These are phyloP conservation scores for Idaea aversata DNA, from an alignment of 2,888 invertebrate genomes.

Conservation along the genomic window DNA sequence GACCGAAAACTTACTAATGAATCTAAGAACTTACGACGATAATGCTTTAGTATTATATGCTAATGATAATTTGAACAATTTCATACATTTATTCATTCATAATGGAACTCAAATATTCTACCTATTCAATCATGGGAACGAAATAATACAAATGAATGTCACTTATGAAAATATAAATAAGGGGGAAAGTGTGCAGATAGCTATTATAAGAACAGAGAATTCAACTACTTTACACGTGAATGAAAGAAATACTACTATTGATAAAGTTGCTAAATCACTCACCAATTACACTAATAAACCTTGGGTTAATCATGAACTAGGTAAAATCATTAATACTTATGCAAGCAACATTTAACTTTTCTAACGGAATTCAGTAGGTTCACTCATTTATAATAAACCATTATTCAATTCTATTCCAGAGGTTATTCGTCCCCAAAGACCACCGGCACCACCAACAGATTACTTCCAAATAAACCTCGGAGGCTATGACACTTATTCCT, in stretches of 20 bases:
- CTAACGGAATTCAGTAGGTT: too few relatives aligned
- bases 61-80: conserved; percentile 96
- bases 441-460: conserved; percentile 92
- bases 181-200: conserved; percentile 92
- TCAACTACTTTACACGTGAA: conserved; percentile 91
- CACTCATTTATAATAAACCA: too few relatives aligned
- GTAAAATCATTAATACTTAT: conserved; percentile 56
- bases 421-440: conserved; percentile 92
- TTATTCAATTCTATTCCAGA: conserved; percentile 73
- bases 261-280: conserved; percentile 84
- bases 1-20: conserved; percentile 90
- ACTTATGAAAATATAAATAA: conserved; percentile 87
- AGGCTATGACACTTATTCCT: conserved; percentile 88
- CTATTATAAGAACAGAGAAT: conserved; percentile 87
- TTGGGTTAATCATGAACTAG: conserved; percentile 90
- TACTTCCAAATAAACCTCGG: conserved; percentile 94
- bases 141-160: conserved; percentile 89
- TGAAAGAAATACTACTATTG: conserved; percentile 85
- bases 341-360: too few relatives aligned
- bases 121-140: conserved; percentile 90
- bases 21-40: conserved; percentile 91
- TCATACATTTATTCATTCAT: conserved; percentile 92
- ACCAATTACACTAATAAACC: conserved; percentile 91
- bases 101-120: conserved; percentile 90
- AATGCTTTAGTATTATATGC: conserved; percentile 92